phyloP scores from a whole-genome alignment of 2,113 vertebrate genomes.

The Lepus europaeus region DNA sequence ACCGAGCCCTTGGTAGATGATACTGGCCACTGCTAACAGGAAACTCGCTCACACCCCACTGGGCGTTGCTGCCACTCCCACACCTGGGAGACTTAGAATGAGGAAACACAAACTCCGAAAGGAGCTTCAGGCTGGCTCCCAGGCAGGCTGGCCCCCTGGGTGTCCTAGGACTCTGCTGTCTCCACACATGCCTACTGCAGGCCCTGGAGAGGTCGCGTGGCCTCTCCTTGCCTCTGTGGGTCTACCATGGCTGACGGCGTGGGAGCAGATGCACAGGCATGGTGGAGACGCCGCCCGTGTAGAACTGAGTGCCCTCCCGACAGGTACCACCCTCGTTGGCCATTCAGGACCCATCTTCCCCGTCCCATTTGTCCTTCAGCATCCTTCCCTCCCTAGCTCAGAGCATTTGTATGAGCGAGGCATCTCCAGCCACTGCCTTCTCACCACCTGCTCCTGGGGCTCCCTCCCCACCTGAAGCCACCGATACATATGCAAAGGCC shows the following conservation, averaged over 20 bases:
- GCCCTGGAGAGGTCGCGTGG: accelerated
- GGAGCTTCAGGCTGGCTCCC: not conserved
- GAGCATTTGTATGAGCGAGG: slow-evolving; percentile 62
- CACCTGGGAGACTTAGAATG: not conserved
- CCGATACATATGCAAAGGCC: slow-evolving; percentile 81
- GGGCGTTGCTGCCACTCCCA: not conserved
- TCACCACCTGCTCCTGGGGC: slow-evolving; percentile 75
- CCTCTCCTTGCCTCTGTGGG: not conserved
- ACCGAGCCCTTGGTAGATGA: too few species aligned
- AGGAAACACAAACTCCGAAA: not conserved
- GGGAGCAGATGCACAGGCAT: not conserved
- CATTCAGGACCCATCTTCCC: not conserved
- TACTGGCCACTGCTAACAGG: accelerated
- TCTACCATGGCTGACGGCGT: not conserved
- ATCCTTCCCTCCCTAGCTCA: not conserved
- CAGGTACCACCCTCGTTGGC: not conserved
- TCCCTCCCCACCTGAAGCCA: slow-evolving; percentile 74
- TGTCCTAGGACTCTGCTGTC: not conserved
- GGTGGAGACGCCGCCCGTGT: not conserved
- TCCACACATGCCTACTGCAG: not conserved
- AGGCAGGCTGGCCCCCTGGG: not conserved
- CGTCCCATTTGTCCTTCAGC: slow-evolving; percentile 62
- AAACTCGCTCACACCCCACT: not conserved
- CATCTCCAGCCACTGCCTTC: slow-evolving; percentile 46
- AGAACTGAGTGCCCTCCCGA: not conserved